phyloP scores from a whole-genome alignment of 2,113 vertebrate species.

The Sebastes fasciatus region DNA sequence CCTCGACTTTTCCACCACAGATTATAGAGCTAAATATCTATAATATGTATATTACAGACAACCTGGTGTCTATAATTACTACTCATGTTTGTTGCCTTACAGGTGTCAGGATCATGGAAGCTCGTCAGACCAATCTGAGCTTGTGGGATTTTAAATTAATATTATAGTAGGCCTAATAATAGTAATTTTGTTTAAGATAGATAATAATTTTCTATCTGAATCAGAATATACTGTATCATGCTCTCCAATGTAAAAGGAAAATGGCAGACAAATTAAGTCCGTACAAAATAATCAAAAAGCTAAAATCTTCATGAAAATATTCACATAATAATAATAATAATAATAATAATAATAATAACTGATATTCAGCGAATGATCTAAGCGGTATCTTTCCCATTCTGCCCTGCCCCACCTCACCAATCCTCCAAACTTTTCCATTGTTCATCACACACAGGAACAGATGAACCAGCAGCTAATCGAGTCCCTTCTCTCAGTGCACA shows the following conservation, averaged over 20 bases:
- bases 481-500: conserved; percentile 80
- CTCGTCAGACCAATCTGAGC: neutral
- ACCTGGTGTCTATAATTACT: conserved; percentile 30
- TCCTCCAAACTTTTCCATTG: conserved; percentile 75
- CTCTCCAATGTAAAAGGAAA: neutral
- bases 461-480: conserved; percentile 81
- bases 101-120: conserved; percentile 20
- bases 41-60: conserved; percentile 38
- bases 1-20: neutral
- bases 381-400: conserved; percentile 30
- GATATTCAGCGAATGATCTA: neutral
- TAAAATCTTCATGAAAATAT: neutral
- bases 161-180: neutral
- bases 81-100: conserved; percentile 13
- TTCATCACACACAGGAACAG: conserved; percentile 78
- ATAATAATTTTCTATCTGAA: neutral
- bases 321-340: neutral
- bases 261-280: neutral
- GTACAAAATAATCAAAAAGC: neutral
- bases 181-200: neutral
- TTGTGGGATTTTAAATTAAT: neutral
- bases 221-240: neutral
- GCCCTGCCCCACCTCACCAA: conserved; percentile 42
- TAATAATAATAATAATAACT: neutral
- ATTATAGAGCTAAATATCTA: conserved; percentile 15